These are phyloP conservation scores for Vollenhovia emeryi DNA, from an alignment of 1,140 invertebrate genomes.

Conservation along the genomic window DNA sequence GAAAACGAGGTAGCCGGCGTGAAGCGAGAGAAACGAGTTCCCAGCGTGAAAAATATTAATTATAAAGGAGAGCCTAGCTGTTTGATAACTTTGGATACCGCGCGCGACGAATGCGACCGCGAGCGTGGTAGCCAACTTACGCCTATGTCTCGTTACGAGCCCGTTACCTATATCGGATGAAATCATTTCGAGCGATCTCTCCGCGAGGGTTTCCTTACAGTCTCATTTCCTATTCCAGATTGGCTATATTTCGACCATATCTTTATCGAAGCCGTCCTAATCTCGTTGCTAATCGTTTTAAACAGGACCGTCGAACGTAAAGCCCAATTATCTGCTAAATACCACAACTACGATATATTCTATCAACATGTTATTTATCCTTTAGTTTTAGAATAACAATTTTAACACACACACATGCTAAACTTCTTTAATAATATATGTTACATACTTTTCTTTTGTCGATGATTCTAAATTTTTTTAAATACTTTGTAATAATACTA, in stretches of 20 bases:
- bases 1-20: not conserved
- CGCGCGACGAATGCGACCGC: slow-evolving; percentile 53
- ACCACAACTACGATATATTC: not conserved
- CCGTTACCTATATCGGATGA: slow-evolving; percentile 18
- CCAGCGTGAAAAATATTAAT: slow-evolving; percentile 41
- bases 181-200: slow-evolving; percentile 4
- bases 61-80: slow-evolving; percentile 34
- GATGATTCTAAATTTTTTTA: not conserved
- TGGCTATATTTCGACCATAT: not conserved
- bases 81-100: slow-evolving; percentile 59
- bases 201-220: not conserved
- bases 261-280: not conserved
- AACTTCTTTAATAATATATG: not conserved
- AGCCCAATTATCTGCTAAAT: not conserved
- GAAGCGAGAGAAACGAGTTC: slow-evolving; percentile 7
- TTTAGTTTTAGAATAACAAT: not conserved
- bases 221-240: slow-evolving; percentile 15
- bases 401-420: not conserved
- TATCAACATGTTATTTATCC: not conserved
- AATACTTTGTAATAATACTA: not conserved
- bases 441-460: not conserved
- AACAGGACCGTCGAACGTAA: not conserved
- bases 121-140: slow-evolving; percentile 29
- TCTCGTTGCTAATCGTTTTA: not conserved
- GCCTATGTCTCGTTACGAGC: not conserved